Base-by-base conservation (phyloP, 2,888 invertebrate species). In the Rutpela maculata region DNA sequence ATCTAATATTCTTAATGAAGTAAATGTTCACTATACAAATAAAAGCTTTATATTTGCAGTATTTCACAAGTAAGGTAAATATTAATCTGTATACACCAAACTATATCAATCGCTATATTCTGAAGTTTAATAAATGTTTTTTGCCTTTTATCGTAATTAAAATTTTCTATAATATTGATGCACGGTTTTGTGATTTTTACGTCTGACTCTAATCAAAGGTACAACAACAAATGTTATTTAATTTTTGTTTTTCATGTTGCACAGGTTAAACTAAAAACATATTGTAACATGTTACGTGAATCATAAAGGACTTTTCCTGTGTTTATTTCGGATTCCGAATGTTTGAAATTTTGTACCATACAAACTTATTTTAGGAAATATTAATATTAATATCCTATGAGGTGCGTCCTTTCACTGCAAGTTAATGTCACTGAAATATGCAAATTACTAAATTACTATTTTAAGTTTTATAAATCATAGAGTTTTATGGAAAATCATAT, bases 121-220 rank as follows among this genome's bases (percentile, higher is more conserved):
- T 0, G 15, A 43, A 15, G 43, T 15, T 43, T 43, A 43, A 43
- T 43, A 43, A 43, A 43, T 43, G 15, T 43, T 43, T 43, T 43
- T 43, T 43, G 43, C 43, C 43, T 43, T 43, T 43, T 43, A 43
- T 43, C 43, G 43, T 43, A 43, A 43, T 43, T 43, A 43, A 43
- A 43, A 15, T 43, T 43, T 15, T 43, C 43, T 12, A 15, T 43
- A 12, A 43, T 43, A 43, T 43, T 43, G 12, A 43, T 43, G 12
- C 15, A 43, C 15, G 4, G 12, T 15, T 43, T 43, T 43, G 43
- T 43, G 43, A 15, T 4, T 43, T 12, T 43, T 43, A 43, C 15
- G 15, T 43, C 43, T 15, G 43, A 43, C 43, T 43, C 4, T 43
- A 43, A 43, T 43, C 43, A 43, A 38, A 15, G 43, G 43, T 43